Evolutionary conservation across 2,797 vertebrate species (phyloP), one percentile per base, ranked within the genome.

Genomic region (Pampus argenteus): DNA sequence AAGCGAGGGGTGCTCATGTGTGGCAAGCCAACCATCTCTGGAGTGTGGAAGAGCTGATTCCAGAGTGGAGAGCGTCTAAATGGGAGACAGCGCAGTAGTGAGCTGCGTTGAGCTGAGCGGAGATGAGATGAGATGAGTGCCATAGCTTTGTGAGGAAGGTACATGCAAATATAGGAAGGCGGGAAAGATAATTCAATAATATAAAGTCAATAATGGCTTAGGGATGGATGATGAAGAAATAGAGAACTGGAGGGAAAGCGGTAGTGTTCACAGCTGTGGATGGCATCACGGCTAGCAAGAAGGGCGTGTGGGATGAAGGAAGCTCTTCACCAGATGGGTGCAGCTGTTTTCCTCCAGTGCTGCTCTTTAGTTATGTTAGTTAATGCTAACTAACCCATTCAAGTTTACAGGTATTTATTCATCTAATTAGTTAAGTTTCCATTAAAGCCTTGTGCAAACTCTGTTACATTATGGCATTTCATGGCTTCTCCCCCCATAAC

Each of bases 201-300:
- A 79, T 76, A 83, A 91, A 91, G 89, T 81, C 82, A 90, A 87
- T 87, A 88, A 70, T 74, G 80, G 84, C 84, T 86, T 49, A 63
- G 69, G 68, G 79, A 82, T 72, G 61, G 78, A 51, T 69, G 78
- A 66, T 58, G 66, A 61, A 63, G 59, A 76, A 73, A 5, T 48
- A 60, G 29, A 28, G 23, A 36, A 58, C n/a, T 11, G 9, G 34
- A 45, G 63, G 59, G 65, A 71, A 52, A 62, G 66, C 3, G 14
- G 71, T 0, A 29, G 59, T 40, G 51, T 82, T 84, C 77, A 72
- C 88, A 91, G 90, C 85, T 90, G 91, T 61, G 70, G 71, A 74
- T 48, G 82, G 79, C 74, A 77, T 73, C 62, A 52, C 36, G 70
- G 67, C 72, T 82, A 85, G 73, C 59, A 71, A 58, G 70, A 78